A percentile compares a stretch with the other conserved stretches of the same genome.
phyloP scores from a whole-genome alignment of 2,113 vertebrate species.

The Orientallactaga bullata region DNA sequence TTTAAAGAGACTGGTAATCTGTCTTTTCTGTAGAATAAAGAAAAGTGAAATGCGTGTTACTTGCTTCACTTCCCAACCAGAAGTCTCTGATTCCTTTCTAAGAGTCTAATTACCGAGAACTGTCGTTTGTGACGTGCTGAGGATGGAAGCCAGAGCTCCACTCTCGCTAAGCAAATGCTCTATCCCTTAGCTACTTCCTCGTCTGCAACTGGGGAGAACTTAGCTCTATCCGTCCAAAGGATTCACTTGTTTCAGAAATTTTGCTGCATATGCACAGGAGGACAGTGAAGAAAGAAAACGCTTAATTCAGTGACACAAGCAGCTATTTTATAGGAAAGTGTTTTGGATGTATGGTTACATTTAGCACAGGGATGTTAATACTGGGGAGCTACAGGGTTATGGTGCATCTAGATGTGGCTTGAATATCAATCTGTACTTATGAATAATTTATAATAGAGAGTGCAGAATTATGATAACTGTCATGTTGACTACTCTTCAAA shows the following conservation, averaged over 20 bases:
- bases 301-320: background rate
- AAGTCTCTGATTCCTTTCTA: constrained; percentile 6
- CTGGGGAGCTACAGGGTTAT: background rate
- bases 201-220: background rate
- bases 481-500: constrained; percentile 8
- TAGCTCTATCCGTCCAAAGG: background rate
- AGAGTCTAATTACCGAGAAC: background rate
- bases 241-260: background rate
- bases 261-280: background rate
- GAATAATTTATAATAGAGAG: constrained; percentile 47
- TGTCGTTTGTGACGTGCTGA: no score
- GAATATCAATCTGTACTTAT: constrained; percentile 53
- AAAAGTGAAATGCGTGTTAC: background rate
- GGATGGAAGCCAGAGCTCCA: no score
- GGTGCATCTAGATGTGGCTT: background rate
- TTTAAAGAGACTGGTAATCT: background rate
- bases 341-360: background rate
- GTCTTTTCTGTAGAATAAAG: background rate
- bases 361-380: background rate
- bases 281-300: background rate
- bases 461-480: background rate
- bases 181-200: background rate
- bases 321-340: background rate
- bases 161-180: background rate
- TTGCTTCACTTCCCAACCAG: background rate